Evolutionary conservation across 2,888 invertebrate genomes (phyloP), one percentile per base, ranked within the genome.

Genomic region (Ichneumoninae sp.): DNA sequence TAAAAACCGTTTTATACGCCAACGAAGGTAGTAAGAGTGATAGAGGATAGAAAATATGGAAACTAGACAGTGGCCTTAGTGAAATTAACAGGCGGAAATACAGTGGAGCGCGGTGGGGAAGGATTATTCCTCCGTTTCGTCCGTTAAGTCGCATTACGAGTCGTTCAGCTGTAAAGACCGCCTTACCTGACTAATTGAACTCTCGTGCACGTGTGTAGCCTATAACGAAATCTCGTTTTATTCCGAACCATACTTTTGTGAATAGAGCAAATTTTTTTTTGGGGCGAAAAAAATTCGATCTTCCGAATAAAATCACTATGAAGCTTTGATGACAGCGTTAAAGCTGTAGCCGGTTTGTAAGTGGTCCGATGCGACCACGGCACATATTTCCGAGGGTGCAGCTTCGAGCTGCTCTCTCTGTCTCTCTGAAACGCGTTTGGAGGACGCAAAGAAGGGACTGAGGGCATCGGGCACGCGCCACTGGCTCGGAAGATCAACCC

Each of bases 61-160:
- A 77, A 78, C 87, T 85, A 87, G 88, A 90, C 87, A 90, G 91
- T 91, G 89, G 90, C 86, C 88, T 90, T 89, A 91, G 75, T 85
- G 83, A 90, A 91, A 91, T 91, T 92, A 90, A 89, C 89, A 89
- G 89, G 88, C 89, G 90, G 90, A 90, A 92, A 89, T 90, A 87
- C 76, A 77, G 65, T 33, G 57, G 60, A 52, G 75, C 71, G 83
- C 79, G 82, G 63, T 50, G 63, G 44, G 66, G 47, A 60, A 63
- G 86, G 88, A 90, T 90, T 89, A 89, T 85, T 88, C 74, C 71
- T 73, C 16, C 81, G 87, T 86, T 87, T 83, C 79, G 66, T 83
- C 66, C 40, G 87, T 87, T 84, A 86, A 89, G 84, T 87, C 83
- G 87, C 75, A 74, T 85, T 70, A 82, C 66, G 47, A 71, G 52